Conservation (phyloP, 1,140 invertebrate species). For the Drosophila mauritiana region DNA sequence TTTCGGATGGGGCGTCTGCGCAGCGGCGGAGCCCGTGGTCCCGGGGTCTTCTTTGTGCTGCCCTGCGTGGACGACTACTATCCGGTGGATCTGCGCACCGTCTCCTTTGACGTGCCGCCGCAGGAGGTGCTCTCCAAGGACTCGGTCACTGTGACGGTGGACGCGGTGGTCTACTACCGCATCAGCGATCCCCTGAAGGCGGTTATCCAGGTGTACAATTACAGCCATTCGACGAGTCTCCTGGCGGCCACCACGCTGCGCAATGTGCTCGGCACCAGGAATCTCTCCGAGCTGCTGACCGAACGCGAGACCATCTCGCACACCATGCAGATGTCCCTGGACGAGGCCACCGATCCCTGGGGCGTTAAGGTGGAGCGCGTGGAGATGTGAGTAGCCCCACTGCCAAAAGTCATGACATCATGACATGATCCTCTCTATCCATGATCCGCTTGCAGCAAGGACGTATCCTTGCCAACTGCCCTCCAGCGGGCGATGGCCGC, state of each 20-base stretch:
- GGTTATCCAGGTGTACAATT: conserved; percentile 92
- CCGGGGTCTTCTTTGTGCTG: conserved; percentile 94
- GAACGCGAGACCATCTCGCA: conserved; percentile 94
- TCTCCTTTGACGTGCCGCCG: conserved; percentile 86
- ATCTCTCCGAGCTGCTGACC: conserved; percentile 88
- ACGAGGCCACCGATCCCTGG: conserved; percentile 97
- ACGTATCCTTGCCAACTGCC: conserved; percentile 93
- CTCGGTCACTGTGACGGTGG: conserved; percentile 96
- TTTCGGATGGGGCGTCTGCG: conserved; percentile 92
- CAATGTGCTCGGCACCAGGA: conserved; percentile 96
- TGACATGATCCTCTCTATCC: background rate
- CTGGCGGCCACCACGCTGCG: conserved; percentile 94
- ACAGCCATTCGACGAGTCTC: conserved; percentile 92
- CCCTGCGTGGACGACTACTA: conserved; percentile 96
- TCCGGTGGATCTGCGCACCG: conserved; percentile 93
- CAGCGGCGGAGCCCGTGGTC: conserved; percentile 87
- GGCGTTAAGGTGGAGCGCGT: conserved; percentile 98
- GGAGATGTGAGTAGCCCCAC: conserved; percentile 91
- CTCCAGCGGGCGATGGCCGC: conserved; percentile 95
- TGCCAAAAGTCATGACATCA: background rate
- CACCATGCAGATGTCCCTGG: conserved; percentile 82
- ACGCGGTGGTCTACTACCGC: conserved; percentile 96
- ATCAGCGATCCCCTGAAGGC: conserved; percentile 92
- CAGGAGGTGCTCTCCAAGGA: conserved; percentile 94
- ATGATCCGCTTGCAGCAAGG: conserved; percentile 88